Percentiles rank a stretch among this genome's conserved stretches.
Conservation (phyloP, 1,140 invertebrate genomes). For the Hormaphis cornu region DNA sequence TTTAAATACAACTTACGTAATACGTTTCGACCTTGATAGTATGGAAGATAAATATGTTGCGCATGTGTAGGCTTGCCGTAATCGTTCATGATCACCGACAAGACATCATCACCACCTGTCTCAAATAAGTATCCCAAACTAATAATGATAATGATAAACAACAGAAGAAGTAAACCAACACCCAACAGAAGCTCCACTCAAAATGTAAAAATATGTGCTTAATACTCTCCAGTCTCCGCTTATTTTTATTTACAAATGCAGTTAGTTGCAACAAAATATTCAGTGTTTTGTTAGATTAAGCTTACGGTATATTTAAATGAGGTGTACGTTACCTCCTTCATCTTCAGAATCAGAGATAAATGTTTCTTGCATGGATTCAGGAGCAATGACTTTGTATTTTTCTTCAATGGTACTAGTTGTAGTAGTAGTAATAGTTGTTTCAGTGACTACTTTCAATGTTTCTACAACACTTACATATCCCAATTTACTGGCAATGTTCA, state of each 20-base stretch:
- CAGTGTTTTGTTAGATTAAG: conserved; percentile 12
- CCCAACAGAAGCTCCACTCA: background rate
- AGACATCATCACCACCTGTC: conserved; percentile 57
- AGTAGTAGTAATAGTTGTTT: conserved; percentile 65
- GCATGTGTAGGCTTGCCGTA: conserved; percentile 61
- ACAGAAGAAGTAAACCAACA: background rate
- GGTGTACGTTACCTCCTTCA: conserved; percentile 59
- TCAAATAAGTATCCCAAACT: conserved; percentile 19
- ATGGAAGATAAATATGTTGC: conserved; percentile 68
- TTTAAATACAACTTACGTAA: conserved; percentile 57
- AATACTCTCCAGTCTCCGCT: background rate
- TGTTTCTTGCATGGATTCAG: conserved; percentile 97
- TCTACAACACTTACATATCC: conserved; percentile 98
- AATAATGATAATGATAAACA: conserved; percentile 23
- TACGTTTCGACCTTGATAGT: conserved; percentile 66
- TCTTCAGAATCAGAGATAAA: conserved; percentile 98
- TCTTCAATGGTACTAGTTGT: conserved; percentile 65
- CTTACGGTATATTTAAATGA: conserved; percentile 42
- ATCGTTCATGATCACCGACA: conserved; percentile 50
- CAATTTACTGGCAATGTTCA: conserved; percentile 89
- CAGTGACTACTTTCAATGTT: conserved; percentile 92
- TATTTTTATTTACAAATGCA: conserved; percentile 1
- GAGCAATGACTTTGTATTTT: conserved; percentile 91
- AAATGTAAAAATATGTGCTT: background rate
- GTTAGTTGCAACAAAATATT: conserved; percentile 12